These are phyloP conservation scores for Cheumatopsyche charites DNA, from an alignment of 1,140 invertebrate species.

Conservation along the genomic window DNA sequence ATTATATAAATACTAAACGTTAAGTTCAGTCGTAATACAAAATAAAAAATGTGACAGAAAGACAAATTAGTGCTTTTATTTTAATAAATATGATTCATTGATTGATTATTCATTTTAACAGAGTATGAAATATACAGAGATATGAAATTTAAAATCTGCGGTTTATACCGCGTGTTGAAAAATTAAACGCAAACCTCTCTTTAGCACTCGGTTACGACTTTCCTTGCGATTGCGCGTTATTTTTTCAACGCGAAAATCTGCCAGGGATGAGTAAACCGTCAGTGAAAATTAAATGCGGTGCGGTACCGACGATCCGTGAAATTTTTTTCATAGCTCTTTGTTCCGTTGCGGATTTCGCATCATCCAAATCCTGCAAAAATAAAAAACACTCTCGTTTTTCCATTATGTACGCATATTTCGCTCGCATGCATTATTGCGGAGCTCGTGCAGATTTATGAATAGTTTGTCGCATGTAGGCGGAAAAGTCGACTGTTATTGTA, in stretches of 20 bases:
- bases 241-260: neutral
- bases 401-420: slow-evolving; percentile 30
- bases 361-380: slow-evolving; percentile 16
- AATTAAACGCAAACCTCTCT: too few relatives aligned
- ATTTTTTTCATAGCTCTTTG: neutral
- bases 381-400: slow-evolving; percentile 28
- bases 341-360: neutral
- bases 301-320: slow-evolving; percentile 1
- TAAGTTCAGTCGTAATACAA: too few relatives aligned
- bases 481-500: neutral
- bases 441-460: slow-evolving; percentile 14
- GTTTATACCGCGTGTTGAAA: too few relatives aligned
- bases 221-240: slow-evolving; percentile 5
- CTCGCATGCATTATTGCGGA: slow-evolving; percentile 10
- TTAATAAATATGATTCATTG: too few relatives aligned
- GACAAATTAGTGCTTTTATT: too few relatives aligned
- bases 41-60: too few relatives aligned
- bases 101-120: too few relatives aligned
- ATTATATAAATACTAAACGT: too few relatives aligned
- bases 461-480: slow-evolving; percentile 14
- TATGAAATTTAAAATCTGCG: too few relatives aligned
- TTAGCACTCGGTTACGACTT: neutral
- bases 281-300: slow-evolving; percentile 7
- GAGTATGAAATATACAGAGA: too few relatives aligned
- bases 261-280: neutral